A percentile compares a stretch with the other conserved stretches of the same genome.
phyloP scores from a whole-genome alignment of 1,140 invertebrate genomes.

The Ceratina australensis region DNA sequence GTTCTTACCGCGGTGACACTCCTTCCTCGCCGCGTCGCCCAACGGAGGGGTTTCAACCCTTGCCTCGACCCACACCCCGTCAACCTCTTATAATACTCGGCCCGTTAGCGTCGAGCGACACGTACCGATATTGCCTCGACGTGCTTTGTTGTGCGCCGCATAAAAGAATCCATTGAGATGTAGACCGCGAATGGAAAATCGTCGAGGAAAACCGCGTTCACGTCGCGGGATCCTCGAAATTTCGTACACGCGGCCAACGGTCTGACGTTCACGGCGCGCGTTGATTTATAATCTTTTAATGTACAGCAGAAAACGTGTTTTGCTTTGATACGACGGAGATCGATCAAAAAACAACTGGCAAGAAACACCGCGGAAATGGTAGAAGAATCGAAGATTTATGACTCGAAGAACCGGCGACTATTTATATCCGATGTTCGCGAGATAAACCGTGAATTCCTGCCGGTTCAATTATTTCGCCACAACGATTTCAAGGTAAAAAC shows the following conservation, averaged over 20 bases:
- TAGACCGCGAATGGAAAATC: not conserved
- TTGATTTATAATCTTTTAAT: too few relatives aligned
- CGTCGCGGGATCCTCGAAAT: too few relatives aligned
- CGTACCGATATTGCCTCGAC: constrained; percentile 49
- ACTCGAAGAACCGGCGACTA: not conserved
- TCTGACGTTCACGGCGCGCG: too few relatives aligned
- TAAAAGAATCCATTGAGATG: constrained; percentile 57
- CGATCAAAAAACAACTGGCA: not conserved
- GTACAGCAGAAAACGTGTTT: not conserved
- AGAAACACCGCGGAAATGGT: not conserved
- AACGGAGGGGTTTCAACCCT: not conserved
- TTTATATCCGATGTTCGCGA: not conserved
- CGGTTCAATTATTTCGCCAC: not conserved
- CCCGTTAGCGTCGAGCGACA: constrained; percentile 41
- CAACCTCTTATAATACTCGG: constrained; percentile 29
- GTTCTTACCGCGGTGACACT: not conserved
- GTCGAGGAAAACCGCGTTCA: not conserved
- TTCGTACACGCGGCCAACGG: too few relatives aligned
- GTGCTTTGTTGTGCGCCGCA: constrained; percentile 52
- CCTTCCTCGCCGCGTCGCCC: not conserved
- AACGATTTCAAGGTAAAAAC: too few relatives aligned
- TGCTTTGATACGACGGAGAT: not conserved
- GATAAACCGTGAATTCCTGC: constrained; percentile 14
- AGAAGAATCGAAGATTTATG: constrained; percentile 11
- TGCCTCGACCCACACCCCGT: not conserved